Evolutionary conservation across 1,140 invertebrate species (phyloP), one percentile per base, ranked within the genome.

Genomic region (Steinernema feltiae): DNA sequence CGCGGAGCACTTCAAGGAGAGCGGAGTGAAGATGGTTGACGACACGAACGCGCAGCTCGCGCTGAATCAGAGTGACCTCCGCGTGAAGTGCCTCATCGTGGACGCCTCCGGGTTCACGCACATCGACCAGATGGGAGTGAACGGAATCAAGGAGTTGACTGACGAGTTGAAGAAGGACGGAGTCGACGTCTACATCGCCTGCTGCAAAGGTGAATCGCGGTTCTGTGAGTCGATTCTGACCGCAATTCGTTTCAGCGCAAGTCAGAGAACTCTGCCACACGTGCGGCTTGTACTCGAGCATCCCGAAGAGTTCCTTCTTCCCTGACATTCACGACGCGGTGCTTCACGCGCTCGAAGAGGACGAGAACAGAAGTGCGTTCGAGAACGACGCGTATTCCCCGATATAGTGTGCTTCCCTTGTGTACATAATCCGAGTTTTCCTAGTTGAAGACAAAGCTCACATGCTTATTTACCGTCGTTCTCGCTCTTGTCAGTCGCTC

Each of bases 61-160:
- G 15, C 12, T 3, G 24, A 15, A 17, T 7, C 12, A 63, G 3
- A 63, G 53, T 27, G 15, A 15, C 3, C 7, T 63, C 24, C 12
- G 53, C 24, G 53, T 63, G 2, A 63, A 63, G 24, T 63, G 24
- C 24, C 53, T 63, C 3, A 63, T 63, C 53, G 53, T 63, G 15
- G 53, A 63, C 24, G 53, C 12, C 7, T 63, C 53, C 53, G 53
- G 53, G 24, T 63, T 63, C 24, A 63, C 53, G 12, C 53, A 63
- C 24, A 63, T 63, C 24, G 53, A 63, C 53, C 53, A 63, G 53
- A 63, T 63, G 53, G 53, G 53, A 12, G 53, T 63, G 15, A 63
- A 63, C 24, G 53, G 53, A 3, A 63, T 63, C 24, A 63, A 63
- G 24, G 53, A 63, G 53, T 27, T 63, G 53, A 63, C 53, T 63